A percentile compares a stretch with the other conserved stretches of the same genome.
phyloP scores from a whole-genome alignment of 2,888 invertebrate species.

The Autographa pulchrina region DNA sequence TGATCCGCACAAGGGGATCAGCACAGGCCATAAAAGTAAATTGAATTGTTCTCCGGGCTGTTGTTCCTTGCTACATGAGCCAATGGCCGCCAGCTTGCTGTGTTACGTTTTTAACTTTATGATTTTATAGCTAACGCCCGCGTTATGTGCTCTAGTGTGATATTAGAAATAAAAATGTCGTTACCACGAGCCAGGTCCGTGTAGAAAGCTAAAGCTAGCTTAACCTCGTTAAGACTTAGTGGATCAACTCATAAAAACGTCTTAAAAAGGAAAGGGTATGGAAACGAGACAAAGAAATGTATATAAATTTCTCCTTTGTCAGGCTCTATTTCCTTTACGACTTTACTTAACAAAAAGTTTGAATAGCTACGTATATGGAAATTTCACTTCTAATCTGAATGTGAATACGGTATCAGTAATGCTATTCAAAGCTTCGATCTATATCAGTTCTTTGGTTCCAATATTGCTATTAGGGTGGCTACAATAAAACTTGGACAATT shows the following conservation, averaged over 20 bases:
- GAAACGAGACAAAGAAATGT: slow-evolving; percentile 1
- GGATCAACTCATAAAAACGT: slow-evolving; percentile 4
- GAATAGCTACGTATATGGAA: slow-evolving; percentile 36
- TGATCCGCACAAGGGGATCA: slow-evolving; percentile 82
- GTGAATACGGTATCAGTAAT: slow-evolving; percentile 66
- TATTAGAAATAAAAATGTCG: slow-evolving; percentile 54
- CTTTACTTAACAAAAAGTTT: slow-evolving; percentile 48
- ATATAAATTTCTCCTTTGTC: slow-evolving; percentile 37
- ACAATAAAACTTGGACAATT: slow-evolving; percentile 88
- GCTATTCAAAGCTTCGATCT: slow-evolving; percentile 70
- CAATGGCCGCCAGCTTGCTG: slow-evolving; percentile 69
- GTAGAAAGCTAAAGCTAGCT: slow-evolving; percentile 33
- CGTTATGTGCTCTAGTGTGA: slow-evolving; percentile 62
- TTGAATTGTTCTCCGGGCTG: slow-evolving; percentile 85
- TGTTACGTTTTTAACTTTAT: slow-evolving; percentile 77
- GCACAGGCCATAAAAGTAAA: slow-evolving; percentile 85
- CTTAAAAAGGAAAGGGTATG: slow-evolving; percentile 5
- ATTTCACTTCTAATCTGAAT: slow-evolving; percentile 51
- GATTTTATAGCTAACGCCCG: slow-evolving; percentile 67
- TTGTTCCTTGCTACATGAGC: slow-evolving; percentile 75
- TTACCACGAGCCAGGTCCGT: slow-evolving; percentile 39
- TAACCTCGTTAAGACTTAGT: slow-evolving; percentile 43
- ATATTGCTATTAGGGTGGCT: slow-evolving; percentile 82
- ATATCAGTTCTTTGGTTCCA: slow-evolving; percentile 76
- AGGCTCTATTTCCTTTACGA: slow-evolving; percentile 49